Conservation (phyloP, 2,888 invertebrate species). For the Oegoconia quadripuncta region DNA sequence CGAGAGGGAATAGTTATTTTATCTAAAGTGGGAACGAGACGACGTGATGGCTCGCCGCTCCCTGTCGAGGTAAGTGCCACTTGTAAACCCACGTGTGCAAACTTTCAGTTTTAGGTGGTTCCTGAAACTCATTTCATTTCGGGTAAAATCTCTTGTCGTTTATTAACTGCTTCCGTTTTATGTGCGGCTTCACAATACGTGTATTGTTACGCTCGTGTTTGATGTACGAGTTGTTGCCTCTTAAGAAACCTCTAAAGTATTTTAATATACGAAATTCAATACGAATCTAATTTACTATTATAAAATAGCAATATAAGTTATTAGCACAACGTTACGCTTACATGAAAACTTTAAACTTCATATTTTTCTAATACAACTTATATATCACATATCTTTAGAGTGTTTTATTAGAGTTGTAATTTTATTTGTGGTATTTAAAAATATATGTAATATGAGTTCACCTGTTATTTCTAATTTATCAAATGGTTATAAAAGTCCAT, state of each 20-base stretch:
- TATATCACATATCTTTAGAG: no score
- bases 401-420: no score
- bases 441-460: no score
- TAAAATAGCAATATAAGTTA: no score
- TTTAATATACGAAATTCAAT: no score
- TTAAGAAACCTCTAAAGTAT: not conserved
- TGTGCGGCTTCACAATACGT: constrained; percentile 15
- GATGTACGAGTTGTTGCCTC: constrained; percentile 13
- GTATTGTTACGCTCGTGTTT: constrained; percentile 15
- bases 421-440: no score
- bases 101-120: constrained; percentile 47
- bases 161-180: constrained; percentile 18
- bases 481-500: no score
- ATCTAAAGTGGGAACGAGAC: constrained; percentile 76
- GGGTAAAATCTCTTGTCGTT: constrained; percentile 18
- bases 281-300: no score
- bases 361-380: no score
- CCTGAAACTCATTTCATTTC: constrained; percentile 30
- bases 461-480: no score
- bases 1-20: constrained; percentile 51
- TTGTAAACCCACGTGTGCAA: constrained; percentile 66
- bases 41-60: constrained; percentile 63
- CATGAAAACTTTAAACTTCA: no score
- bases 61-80: constrained; percentile 71
- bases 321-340: no score